Conservation (phyloP, 2,797 vertebrate species). For the Streptopelia turtur region DNA sequence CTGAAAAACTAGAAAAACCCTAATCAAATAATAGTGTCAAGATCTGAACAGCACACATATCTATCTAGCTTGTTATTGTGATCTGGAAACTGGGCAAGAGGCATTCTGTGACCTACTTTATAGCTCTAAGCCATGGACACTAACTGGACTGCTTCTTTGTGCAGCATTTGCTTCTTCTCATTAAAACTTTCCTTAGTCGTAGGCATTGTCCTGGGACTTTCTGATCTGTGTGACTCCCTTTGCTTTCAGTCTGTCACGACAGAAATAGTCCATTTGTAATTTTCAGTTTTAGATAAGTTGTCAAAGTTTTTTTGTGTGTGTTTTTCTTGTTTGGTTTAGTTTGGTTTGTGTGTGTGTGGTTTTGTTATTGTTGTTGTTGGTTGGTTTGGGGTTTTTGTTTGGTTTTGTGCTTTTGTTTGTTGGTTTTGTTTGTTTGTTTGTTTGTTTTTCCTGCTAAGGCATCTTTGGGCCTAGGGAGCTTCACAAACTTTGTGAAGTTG, state of each 20-base stretch:
- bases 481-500: neutral
- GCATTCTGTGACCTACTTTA: neutral
- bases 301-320: neutral
- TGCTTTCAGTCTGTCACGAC: neutral
- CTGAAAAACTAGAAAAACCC: neutral
- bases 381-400: too few relatives aligned
- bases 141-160: neutral
- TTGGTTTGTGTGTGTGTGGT: too few relatives aligned
- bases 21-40: neutral
- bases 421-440: too few relatives aligned
- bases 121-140: neutral
- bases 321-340: too few relatives aligned
- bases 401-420: too few relatives aligned
- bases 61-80: neutral
- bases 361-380: too few relatives aligned
- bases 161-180: neutral
- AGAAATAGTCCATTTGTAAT: neutral
- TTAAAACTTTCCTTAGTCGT: neutral
- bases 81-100: neutral
- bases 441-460: neutral
- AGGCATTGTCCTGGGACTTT: neutral
- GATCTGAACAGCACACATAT: neutral
- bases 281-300: neutral
- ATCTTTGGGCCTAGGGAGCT: neutral
- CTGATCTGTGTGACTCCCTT: neutral